Percentiles rank a stretch among this genome's conserved stretches.
phyloP scores from a whole-genome alignment of 2,113 vertebrate genomes.

The Solea solea region DNA sequence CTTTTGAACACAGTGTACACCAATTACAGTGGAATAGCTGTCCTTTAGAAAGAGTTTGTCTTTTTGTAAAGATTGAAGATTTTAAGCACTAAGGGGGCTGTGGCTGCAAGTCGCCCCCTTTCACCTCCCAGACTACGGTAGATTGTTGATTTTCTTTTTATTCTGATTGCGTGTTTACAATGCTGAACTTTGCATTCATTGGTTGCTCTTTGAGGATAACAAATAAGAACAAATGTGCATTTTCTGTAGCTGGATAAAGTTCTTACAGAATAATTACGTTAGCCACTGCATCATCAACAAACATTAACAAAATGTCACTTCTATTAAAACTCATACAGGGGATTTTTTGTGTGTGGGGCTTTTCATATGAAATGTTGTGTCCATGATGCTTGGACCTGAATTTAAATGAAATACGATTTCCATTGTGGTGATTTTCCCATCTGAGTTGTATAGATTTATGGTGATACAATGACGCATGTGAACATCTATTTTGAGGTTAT shows the following conservation, averaged over 20 bases:
- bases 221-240: conserved; percentile 9
- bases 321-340: not conserved
- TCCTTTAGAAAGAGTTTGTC: conserved; percentile 72
- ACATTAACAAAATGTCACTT: not conserved
- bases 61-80: conserved; percentile 48
- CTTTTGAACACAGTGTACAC: conserved; percentile 82
- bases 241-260: not conserved
- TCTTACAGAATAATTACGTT: not conserved
- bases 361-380: too few species aligned
- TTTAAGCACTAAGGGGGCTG: conserved; percentile 42
- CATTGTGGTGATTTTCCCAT: not conserved
- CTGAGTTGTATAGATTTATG: too few species aligned
- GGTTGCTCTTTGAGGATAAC: conserved; percentile 20
- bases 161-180: conserved; percentile 30
- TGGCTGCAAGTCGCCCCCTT: conserved; percentile 44
- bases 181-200: conserved; percentile 21
- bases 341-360: too few species aligned
- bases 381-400: too few species aligned
- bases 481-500: not conserved
- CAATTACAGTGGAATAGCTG: conserved; percentile 82
- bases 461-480: too few species aligned
- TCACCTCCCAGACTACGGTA: conserved; percentile 32
- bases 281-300: too few species aligned
- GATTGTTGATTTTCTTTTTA: conserved; percentile 23
- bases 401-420: too few species aligned